Evolutionary conservation across 2,797 vertebrate genomes (phyloP).

Genomic region (Poecilia gillii): DNA sequence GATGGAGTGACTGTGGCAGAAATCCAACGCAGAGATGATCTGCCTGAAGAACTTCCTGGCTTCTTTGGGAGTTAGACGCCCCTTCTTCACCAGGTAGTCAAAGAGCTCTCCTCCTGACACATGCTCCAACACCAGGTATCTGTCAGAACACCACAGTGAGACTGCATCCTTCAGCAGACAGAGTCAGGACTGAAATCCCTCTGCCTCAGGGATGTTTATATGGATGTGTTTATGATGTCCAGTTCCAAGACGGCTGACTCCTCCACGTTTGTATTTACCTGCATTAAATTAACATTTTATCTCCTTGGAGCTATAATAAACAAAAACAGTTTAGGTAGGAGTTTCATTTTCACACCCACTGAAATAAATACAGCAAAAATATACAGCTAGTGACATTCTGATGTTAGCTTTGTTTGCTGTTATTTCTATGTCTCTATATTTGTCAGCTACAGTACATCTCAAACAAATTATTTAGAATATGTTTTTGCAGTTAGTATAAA

Average conservation of each 20-base stretch:
- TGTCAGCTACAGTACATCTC: not conserved
- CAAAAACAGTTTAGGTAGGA: not conserved
- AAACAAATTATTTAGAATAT: not conserved
- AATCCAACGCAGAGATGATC: conserved; percentile 93
- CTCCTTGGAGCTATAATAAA: not conserved
- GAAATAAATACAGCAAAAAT: not conserved
- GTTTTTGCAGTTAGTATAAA: too few species aligned
- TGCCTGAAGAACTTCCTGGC: conserved; percentile 95
- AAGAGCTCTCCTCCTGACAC: conserved; percentile 95
- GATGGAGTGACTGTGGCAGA: conserved; percentile 95
- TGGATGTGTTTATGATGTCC: not conserved
- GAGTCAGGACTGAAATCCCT: not conserved
- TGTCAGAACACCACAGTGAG: conserved; percentile 42
- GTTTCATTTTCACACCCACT: not conserved
- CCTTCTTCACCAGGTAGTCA: conserved; percentile 94
- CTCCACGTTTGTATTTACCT: too few species aligned
- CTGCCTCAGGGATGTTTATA: not conserved
- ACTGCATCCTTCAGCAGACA: not conserved
- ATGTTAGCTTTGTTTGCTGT: not conserved
- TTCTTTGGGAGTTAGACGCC: conserved; percentile 91
- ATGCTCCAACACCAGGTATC: conserved; percentile 93
- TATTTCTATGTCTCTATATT: not conserved
- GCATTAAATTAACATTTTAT: too few species aligned
- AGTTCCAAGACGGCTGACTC: too few species aligned
- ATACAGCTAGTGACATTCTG: not conserved